Percentiles rank a stretch among this genome's conserved stretches.
These are phyloP conservation scores for Volucella inanis DNA, from an alignment of 2,888 invertebrate species.

Conservation along the genomic window DNA sequence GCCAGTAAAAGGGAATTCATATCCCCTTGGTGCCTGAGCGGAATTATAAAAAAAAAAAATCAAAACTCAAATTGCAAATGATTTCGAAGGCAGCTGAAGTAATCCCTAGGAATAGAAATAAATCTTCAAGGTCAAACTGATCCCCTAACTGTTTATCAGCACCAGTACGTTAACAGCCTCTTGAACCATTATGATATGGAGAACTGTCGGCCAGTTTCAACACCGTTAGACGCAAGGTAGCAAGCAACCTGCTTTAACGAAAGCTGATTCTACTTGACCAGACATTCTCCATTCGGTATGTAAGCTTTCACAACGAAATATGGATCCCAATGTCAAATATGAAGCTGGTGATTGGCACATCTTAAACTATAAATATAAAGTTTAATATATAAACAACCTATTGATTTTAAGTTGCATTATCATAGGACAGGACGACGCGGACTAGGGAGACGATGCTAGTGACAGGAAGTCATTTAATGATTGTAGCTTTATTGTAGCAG, in stretches of 20 bases:
- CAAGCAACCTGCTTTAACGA: too few relatives aligned
- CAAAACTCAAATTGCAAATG: too few relatives aligned
- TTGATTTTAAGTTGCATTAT: too few relatives aligned
- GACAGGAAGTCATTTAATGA: conserved; percentile 71
- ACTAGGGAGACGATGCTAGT: conserved; percentile 68
- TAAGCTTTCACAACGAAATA: conserved; percentile 74
- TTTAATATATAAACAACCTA: too few relatives aligned
- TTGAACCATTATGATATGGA: conserved; percentile 62
- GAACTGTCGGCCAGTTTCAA: conserved; percentile 67
- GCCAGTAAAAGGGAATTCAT: too few relatives aligned
- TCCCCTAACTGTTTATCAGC: conserved; percentile 62
- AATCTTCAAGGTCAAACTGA: too few relatives aligned
- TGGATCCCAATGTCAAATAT: conserved; percentile 74
- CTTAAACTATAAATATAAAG: conserved; percentile 50
- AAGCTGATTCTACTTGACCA: conserved; percentile 50
- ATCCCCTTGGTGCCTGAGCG: too few relatives aligned
- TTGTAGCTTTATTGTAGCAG: neutral
- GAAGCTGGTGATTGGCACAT: conserved; percentile 70
- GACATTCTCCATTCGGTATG: conserved; percentile 74
- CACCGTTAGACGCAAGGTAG: conserved; percentile 70
- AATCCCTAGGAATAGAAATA: too few relatives aligned
- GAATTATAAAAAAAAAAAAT: too few relatives aligned
- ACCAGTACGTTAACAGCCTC: conserved; percentile 49
- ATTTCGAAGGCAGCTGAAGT: too few relatives aligned
- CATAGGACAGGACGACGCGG: neutral